Base-by-base conservation (phyloP, 35 echinoderm and acorn worm species). In the Ptychodera flava region DNA sequence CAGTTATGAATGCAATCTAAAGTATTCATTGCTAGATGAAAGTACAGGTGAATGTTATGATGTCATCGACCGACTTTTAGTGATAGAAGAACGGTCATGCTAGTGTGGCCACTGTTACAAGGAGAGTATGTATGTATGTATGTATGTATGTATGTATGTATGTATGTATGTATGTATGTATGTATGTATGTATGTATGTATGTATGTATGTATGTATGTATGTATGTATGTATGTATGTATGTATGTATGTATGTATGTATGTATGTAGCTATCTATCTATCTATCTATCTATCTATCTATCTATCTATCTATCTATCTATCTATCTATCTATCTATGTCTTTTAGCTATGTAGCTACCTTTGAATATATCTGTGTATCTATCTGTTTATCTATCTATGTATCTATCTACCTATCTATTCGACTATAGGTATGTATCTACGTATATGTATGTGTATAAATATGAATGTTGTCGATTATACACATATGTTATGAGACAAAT, bases 201-300 rank as follows among this genome's bases (percentile, higher is more conserved):
- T 12, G 22, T 64, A 64, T 64, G 22, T 64, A 64, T 6, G 6
- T 6, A 64, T 6, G 22, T 6, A 64, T 64, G 45, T 22, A 12
- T 64, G 22, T 12, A 64, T 6, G 45, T 64, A 64, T 64, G 6
- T 64, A 64, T 64, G 6, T 64, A 64, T 64, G 6, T 64, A 64
- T 64, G 6, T 64, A 64, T 64, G 6, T 64, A 64, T 64, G 6
- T 64, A 64, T 64, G 6, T 64, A 64, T 64, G 6, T 64, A 64
- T 64, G 6, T 64, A 64, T 64, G 6, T 64, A 64, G 6, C 45
- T 64, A 64, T 64, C 45, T 64, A 64, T 64, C 45, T 64, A 64
- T 64, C 45, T 64, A 64, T 64, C 45, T 64, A 64, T 64, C 45
- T 64, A 64, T 64, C 45, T 64, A 64, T 64, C 45, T 64, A 64